phyloP scores from a whole-genome alignment of 1,140 invertebrate genomes.

The Drosophila kohkoa region DNA sequence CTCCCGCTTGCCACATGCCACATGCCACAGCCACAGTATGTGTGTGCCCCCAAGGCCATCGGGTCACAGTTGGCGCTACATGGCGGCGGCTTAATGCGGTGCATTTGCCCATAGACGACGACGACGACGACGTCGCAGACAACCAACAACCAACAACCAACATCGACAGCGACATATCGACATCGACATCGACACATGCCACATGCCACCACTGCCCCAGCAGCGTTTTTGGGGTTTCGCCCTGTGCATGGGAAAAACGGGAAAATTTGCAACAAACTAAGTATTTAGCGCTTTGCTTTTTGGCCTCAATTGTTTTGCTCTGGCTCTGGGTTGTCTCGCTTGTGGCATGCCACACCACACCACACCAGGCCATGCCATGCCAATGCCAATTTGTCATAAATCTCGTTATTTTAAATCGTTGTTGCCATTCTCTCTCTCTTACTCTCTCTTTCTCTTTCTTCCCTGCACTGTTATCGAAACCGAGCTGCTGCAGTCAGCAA shows the following conservation, averaged over 20 bases:
- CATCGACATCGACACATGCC: constrained; percentile 23
- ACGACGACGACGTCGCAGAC: too few species aligned
- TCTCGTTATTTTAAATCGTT: constrained; percentile 81
- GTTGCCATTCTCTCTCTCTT: constrained; percentile 49
- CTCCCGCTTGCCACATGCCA: constrained; percentile 1
- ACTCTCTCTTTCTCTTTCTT: constrained; percentile 7
- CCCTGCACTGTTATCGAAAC: constrained; percentile 50
- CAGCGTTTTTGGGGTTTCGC: constrained; percentile 75
- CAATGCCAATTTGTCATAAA: constrained; percentile 81
- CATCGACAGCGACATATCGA: constrained; percentile 45
- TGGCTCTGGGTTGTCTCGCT: not conserved
- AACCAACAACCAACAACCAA: too few species aligned
- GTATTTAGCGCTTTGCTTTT: constrained; percentile 62
- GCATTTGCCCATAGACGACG: constrained; percentile 56
- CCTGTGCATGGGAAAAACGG: not conserved
- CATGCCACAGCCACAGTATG: constrained; percentile 23
- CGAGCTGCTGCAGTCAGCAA: constrained; percentile 57
- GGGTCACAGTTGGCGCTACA: constrained; percentile 81
- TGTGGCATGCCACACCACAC: constrained; percentile 14
- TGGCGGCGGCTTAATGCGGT: constrained; percentile 67
- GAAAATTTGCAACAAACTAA: constrained; percentile 57
- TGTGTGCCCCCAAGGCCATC: constrained; percentile 46
- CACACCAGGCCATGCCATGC: constrained; percentile 1
- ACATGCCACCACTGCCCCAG: not conserved
- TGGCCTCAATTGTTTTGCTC: constrained; percentile 24